Base-by-base conservation (phyloP, 2,113 vertebrate genomes). In the Protobothrops mucrosquamatus region DNA sequence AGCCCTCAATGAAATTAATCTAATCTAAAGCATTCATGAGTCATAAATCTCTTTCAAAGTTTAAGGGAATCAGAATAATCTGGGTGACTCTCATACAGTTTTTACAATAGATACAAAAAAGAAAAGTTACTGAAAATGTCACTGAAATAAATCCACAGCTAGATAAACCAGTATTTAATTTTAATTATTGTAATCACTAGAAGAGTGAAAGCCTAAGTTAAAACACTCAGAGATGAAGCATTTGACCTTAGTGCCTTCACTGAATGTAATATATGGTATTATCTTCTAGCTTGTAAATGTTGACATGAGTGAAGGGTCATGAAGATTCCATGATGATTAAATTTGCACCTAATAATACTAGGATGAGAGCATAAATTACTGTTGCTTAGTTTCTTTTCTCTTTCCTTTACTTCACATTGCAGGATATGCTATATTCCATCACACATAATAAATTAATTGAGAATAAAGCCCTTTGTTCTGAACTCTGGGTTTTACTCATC, bases 171-270 rank as follows among this genome's bases (percentile, higher is more conserved):
- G 81, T 43, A 46, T 10, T 92, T 57, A 89, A 14, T 56, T 92
- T 92, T 89, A 61, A 89, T 89, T 81, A 81, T 92, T 87, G 48
- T 74, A 69, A 69, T 56, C 74, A 92, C 57, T 87, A 61, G 26
- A 92, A 51, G 11, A 24, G 51, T 64, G 55, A 59, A 87, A 52
- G 23, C 81, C 90, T 91, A 91, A 54, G 24, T 52, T 91, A 81
- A 81, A 81, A 81, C 23, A 56, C 46, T 24, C 61, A 23, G 57
- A 92, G 34, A 52, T 29, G 29, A 87, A 3, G 12, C 22, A 18
- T 39, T 29, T 87, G 91, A 87, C 57, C 85, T 92, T 87, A 87
- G 26, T 10, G 46, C 29, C 12, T 52, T 39, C 56, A 61, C 20
- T 61, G 85, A 51, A 51, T 61, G 6, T 52, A 52, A 87, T 52